Base-by-base conservation (phyloP, 2,797 vertebrate genomes). In the Tragopan temminckii region DNA sequence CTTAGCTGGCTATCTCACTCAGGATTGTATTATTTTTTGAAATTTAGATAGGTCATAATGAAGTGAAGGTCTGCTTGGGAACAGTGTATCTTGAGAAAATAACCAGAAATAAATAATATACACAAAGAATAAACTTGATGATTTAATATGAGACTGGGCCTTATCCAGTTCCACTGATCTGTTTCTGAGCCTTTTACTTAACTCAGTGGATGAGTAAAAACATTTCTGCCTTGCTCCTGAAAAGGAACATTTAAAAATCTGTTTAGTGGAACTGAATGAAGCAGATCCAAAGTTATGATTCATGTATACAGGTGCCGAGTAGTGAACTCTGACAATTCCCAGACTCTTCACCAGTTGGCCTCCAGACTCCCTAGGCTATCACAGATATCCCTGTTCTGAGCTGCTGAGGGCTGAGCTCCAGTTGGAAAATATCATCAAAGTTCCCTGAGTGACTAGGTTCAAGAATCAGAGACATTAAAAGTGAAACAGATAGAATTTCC, bases 1-100 rank as follows among this genome's bases (percentile, higher is more conserved):
- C 80, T 95, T 93, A 96, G 86, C 88, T 96, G 84, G 38, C 52
- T 97, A 89, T 93, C 66, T 94, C 20, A 20, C 29, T 88, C 80
- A 59, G 66, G 33, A 29, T 61, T 90, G 42, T 80, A 62, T 96
- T 91, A 88, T 94, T 91, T 93, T 88, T 77, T 89, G 67, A 80
- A 80, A 89, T 94, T 68, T 72, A 42, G 45, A 67, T 13, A 77
- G 62, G 52, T 85, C 77, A 80, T 86, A 89, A 88, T 7, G 92
- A 92, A 86, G 23, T 53, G 35, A 59, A 92, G 86, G 62, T 59
- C 2, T 85, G 45, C 71, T 62, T 78, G n/a, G 16, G 64, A 87
- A 29, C 15, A 82, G 27, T 2, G 6, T 42, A 29, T 64, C 42
- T 61, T 48, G 38, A 68, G 68, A 63, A 95, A 94, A 88, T 50